Percentiles rank a stretch among this genome's conserved stretches.
Evolutionary conservation across 2,888 invertebrate species (phyloP).

Genomic region (Carabus problematicus): DNA sequence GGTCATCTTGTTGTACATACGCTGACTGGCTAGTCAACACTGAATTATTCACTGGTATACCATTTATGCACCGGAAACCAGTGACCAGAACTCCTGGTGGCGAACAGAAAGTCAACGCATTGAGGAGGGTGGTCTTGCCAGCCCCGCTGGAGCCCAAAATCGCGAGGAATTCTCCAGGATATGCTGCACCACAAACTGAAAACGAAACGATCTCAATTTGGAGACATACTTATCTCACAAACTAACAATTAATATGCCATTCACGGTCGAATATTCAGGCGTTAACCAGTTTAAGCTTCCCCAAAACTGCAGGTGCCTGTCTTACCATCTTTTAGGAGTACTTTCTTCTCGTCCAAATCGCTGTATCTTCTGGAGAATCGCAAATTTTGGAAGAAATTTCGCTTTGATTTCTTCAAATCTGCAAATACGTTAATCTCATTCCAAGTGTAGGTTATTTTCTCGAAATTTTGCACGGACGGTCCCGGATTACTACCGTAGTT

Average conservation of each 20-base stretch:
- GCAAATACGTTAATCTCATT: slow-evolving; percentile 79
- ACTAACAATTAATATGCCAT: neutral
- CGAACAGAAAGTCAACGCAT: slow-evolving; percentile 86
- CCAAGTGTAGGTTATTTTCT: slow-evolving; percentile 75
- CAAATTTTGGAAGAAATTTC: slow-evolving; percentile 23
- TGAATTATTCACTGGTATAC: slow-evolving; percentile 74
- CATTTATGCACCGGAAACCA: slow-evolving; percentile 73
- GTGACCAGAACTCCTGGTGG: slow-evolving; percentile 71
- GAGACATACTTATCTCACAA: neutral
- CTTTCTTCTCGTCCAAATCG: slow-evolving; percentile 65
- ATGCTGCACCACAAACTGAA: slow-evolving; percentile 81
- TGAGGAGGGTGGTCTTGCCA: slow-evolving; percentile 93
- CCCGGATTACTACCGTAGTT: no score
- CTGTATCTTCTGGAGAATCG: slow-evolving; percentile 44
- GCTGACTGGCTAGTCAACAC: slow-evolving; percentile 80
- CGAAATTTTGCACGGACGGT: slow-evolving; percentile 16
- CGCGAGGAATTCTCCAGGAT: slow-evolving; percentile 85
- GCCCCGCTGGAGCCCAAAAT: slow-evolving; percentile 92
- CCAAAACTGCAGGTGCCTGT: no score
- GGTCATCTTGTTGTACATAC: slow-evolving; percentile 93
- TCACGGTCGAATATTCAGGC: neutral
- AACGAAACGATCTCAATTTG: slow-evolving; percentile 40
- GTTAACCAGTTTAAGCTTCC: no score
- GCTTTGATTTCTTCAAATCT: slow-evolving; percentile 57
- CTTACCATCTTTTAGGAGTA: slow-evolving; percentile 80